phyloP scores from a whole-genome alignment of 2,888 invertebrate species.

The Portevinia maculata region DNA sequence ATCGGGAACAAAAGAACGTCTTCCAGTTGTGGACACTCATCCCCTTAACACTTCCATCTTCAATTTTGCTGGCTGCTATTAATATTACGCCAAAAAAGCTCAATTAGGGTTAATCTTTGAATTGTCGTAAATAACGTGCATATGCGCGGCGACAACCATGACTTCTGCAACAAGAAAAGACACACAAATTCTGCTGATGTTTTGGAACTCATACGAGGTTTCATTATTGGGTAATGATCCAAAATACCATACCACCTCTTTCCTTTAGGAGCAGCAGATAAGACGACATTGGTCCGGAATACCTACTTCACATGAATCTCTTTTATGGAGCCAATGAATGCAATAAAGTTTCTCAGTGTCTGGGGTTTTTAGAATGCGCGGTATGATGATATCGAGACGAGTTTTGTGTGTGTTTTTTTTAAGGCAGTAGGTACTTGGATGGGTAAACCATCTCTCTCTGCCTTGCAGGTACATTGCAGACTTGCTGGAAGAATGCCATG shows the following conservation, averaged over 20 bases:
- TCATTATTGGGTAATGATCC: constrained; percentile 65
- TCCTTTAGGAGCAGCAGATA: constrained; percentile 43
- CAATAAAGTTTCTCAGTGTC: constrained; percentile 72
- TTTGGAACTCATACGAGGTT: constrained; percentile 58
- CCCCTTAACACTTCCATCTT: constrained; percentile 27
- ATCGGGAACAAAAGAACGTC: constrained; percentile 25
- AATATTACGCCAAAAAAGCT: constrained; percentile 53
- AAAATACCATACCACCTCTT: constrained; percentile 37
- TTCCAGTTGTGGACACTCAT: constrained; percentile 28
- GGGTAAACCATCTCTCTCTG: constrained; percentile 54
- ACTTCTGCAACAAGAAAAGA: constrained; percentile 1
- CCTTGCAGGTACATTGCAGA: constrained; percentile 51
- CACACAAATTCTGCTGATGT: constrained; percentile 1
- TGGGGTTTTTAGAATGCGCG: constrained; percentile 39
- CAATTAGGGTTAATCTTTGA: constrained; percentile 41
- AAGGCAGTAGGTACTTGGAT: constrained; percentile 36
- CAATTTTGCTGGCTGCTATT: constrained; percentile 50
- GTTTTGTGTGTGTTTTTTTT: constrained; percentile 4
- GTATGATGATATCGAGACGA: constrained; percentile 23
- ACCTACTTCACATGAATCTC: constrained; percentile 64
- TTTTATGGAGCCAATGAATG: constrained; percentile 69
- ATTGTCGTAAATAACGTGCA: constrained; percentile 53
- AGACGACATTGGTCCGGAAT: constrained; percentile 58
- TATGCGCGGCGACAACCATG: constrained; percentile 36
- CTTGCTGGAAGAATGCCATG: constrained; percentile 80